phyloP scores from a whole-genome alignment of 2,113 vertebrate species.

The Sinocyclocheilus anshuiensis region DNA sequence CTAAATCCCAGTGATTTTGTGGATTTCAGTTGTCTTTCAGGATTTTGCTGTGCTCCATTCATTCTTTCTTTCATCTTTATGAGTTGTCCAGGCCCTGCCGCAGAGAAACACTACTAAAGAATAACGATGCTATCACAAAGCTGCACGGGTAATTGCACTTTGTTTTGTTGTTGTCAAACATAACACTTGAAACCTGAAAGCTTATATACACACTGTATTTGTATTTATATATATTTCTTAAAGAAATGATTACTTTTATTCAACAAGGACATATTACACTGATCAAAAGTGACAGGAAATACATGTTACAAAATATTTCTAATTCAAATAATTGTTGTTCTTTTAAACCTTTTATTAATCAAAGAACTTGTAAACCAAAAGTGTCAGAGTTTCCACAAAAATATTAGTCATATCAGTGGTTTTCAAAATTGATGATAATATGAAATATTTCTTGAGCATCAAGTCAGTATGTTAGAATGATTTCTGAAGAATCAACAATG shows the following conservation, averaged over 20 bases:
- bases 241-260: neutral
- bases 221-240: neutral
- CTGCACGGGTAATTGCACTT: neutral
- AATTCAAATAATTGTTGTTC: neutral
- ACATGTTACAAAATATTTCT: neutral
- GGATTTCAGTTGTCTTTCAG: constrained; percentile 21
- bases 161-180: neutral
- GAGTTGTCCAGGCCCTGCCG: neutral
- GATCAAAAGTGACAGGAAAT: neutral
- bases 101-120: neutral
- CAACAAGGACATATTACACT: neutral
- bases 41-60: neutral
- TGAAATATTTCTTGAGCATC: neutral
- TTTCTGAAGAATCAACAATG: neutral
- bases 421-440: neutral
- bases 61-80: neutral
- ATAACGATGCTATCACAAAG: neutral
- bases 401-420: neutral
- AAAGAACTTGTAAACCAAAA: neutral
- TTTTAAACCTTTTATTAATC: neutral
- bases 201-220: neutral
- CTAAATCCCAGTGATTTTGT: constrained; percentile 5
- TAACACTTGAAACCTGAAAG: neutral
- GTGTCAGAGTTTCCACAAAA: neutral
- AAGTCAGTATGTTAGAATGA: neutral